Evolutionary conservation across 2,797 vertebrate genomes (phyloP), one percentile per base, ranked within the genome.

Genomic region (Sylvilagus floridanus): DNA sequence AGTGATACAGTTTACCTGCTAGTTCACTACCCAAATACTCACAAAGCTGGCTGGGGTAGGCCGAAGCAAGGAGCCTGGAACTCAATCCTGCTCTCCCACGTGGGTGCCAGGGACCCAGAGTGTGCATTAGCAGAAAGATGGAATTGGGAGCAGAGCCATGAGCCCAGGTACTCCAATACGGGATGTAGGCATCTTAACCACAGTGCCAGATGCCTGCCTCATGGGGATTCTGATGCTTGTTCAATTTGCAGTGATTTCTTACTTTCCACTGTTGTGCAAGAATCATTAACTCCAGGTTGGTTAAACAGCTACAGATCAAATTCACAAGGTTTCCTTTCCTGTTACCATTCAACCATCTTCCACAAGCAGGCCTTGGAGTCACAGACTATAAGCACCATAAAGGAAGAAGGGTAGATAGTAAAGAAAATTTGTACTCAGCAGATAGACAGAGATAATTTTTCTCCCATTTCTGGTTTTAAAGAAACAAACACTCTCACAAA

Each of bases 401-500:
- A 81, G 32, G 26, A 90, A 75, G 8, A 79, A 42, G 1, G 2
- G 2, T 50, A 57, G 12, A 12, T 54, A 4, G 21, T 30, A 89
- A 60, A 85, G 50, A 73, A n/a, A 54, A 26, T 84, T 76, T 17
- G 47, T 24, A 32, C 35, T 94, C 57, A 87, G 47, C 9, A 52
- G 47, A 63, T 66, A 75, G 81, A 73, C 1, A 9, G 13, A 72
- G 60, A 30, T 22, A 42, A 54, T 66, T 3, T 83, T 87, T 90
- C 42, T 50, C 24, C 1, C 11, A 57, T 57, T 57, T 57, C 54
- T 57, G 54, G 85, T 94, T 84, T 91, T 30, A 81, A 93, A 94
- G 4, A 68, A 91, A 75, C 62, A 93, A 93, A 77, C 73, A 32
- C 0, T 88, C 89, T 87, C 66, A 68, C 72, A 96, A 97, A 91